Conservation (phyloP, 2,113 vertebrate species). For the Arenaria interpres region DNA sequence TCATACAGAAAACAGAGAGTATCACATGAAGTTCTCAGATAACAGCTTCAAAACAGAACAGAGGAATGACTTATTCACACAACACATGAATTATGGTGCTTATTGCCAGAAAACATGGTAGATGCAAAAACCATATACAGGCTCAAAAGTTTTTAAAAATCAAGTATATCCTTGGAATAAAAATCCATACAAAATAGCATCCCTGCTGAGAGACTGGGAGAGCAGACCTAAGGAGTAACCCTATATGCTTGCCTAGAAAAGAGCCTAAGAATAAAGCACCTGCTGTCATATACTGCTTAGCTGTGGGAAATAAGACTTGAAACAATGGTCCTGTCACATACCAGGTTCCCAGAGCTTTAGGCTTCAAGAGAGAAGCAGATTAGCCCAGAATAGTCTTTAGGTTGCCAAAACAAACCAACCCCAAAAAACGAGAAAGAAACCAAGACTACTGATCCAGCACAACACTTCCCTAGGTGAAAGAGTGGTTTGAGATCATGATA, state of each 20-base stretch:
- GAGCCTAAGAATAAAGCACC: not conserved
- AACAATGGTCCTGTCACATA: not conserved
- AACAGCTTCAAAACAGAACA: not conserved
- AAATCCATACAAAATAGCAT: not conserved
- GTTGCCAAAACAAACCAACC: not conserved
- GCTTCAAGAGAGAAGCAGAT: not conserved
- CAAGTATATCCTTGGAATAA: not conserved
- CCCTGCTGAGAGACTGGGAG: not conserved
- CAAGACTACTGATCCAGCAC: not conserved
- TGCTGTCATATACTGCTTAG: not conserved
- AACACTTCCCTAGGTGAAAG: not conserved
- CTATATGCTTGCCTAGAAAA: not conserved
- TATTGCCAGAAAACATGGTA: not conserved
- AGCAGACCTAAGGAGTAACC: not conserved
- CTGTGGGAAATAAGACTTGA: not conserved
- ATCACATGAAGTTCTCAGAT: not conserved
- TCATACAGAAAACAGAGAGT: not conserved
- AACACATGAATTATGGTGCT: not conserved
- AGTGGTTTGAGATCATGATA: not conserved
- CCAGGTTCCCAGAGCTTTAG: not conserved
- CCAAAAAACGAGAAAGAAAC: not conserved
- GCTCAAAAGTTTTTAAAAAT: not conserved
- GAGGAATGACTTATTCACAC: not conserved
- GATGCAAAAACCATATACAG: not conserved
- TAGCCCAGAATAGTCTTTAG: not conserved